Evolutionary conservation across 2,113 vertebrate genomes (phyloP).

Genomic region (Eudyptes chrysolophus): DNA sequence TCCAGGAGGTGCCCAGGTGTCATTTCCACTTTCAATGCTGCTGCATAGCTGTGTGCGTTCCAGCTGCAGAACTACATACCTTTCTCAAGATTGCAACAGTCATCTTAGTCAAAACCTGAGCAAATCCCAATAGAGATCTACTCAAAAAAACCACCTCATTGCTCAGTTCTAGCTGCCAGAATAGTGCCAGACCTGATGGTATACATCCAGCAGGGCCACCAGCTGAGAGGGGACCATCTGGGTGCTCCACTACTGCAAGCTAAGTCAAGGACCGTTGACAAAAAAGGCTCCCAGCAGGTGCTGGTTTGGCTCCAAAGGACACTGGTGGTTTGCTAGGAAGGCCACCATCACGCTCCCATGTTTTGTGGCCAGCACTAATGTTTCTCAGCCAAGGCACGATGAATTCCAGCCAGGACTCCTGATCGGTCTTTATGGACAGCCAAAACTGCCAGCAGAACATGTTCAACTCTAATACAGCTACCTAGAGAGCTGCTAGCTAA

Average conservation of each 20-base stretch:
- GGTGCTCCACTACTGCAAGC: neutral
- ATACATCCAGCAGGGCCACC: neutral
- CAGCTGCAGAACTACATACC: neutral
- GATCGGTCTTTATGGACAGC: neutral
- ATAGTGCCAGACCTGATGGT: neutral
- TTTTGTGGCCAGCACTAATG: neutral
- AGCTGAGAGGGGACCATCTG: neutral
- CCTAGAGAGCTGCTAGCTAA: neutral
- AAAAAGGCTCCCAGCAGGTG: neutral
- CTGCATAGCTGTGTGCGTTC: neutral
- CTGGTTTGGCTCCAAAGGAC: neutral
- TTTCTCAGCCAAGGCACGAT: neutral
- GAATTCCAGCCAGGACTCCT: neutral
- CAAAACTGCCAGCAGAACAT: neutral
- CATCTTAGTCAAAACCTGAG: neutral
- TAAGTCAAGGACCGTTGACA: neutral
- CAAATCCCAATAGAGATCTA: neutral
- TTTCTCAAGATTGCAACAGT: neutral
- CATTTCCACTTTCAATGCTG: neutral
- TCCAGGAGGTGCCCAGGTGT: neutral
- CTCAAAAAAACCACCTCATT: neutral
- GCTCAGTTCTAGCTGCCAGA: neutral
- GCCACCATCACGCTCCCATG: fast-evolving
- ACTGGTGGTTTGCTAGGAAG: neutral
- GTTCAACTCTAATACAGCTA: neutral